Conservation (phyloP, 37 sponge, comb jelly and placozoan genomes). For the Aplysina aerophoba region DNA sequence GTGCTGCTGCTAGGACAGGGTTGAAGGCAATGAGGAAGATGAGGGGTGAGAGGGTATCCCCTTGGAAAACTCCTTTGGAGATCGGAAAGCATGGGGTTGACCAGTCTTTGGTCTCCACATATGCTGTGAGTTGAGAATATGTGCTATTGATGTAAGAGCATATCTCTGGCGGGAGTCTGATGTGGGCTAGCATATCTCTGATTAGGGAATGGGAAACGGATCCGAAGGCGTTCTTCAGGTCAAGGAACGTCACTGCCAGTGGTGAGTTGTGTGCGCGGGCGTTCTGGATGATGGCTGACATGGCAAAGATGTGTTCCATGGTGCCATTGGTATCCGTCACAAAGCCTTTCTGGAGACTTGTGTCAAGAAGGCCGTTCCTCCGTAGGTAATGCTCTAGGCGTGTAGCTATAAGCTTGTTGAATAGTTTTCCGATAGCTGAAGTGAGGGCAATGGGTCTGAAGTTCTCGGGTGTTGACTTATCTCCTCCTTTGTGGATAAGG, state of each 20-base stretch:
- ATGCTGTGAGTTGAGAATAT: constrained; percentile 3
- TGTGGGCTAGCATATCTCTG: neutral
- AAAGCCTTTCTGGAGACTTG: constrained; percentile 10
- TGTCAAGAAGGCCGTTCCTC: constrained; percentile 19
- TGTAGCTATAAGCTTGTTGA: constrained; percentile 20
- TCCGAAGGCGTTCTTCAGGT: constrained; percentile 13
- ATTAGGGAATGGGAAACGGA: neutral
- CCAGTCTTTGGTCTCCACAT: neutral
- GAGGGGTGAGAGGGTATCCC: neutral
- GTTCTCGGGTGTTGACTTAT: neutral
- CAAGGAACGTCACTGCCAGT: neutral
- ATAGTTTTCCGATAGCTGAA: neutral
- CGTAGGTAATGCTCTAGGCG: constrained; percentile 25
- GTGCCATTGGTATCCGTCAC: constrained; percentile 14
- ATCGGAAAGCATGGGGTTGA: neutral
- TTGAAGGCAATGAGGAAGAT: neutral
- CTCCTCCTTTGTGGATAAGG: constrained; percentile 5
- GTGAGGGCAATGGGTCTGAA: constrained; percentile 23
- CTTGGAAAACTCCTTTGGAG: neutral
- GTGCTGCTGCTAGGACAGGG: no score
- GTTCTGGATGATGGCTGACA: constrained; percentile 9
- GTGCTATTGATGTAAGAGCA: neutral
- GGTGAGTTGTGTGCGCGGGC: neutral
- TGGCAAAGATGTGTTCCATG: constrained; percentile 9
- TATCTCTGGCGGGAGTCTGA: neutral